Evolutionary conservation across 2,888 invertebrate genomes (phyloP), one percentile per base, ranked within the genome.

Genomic region (Cyclophora punctaria): DNA sequence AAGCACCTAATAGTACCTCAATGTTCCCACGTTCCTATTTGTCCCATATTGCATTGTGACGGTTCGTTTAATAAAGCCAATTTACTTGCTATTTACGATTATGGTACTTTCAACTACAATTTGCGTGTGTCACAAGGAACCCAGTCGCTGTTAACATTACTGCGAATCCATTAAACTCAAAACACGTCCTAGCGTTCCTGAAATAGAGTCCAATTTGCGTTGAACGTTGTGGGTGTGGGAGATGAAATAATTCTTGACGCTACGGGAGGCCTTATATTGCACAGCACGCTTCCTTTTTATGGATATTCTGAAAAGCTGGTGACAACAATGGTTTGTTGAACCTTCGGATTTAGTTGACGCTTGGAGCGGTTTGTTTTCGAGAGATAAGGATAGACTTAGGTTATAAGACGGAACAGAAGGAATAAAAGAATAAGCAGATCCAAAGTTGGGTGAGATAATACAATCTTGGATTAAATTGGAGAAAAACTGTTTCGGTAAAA

Each of bases 71-170:
- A 72, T 73, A 74, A 72, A 69, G 67, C 66, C 71, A 75, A 75
- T 75, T 73, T 73, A 64, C 62, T 61, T 57, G 53, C 63, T 64
- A 73, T 75, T 73, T 75, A 74, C 64, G 67, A 66, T 72, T 68
- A 73, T 63, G 57, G 65, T 66, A 66, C 51, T 70, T 72, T 67
- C 67, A 64, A 67, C 70, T 71, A 73, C 65, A 75, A 75, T 75
- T 71, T 72, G 68, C 67, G 70, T 70, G 67, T 74, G 68, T 71
- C 67, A 71, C 67, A 67, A 55, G 55, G 56, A 64, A 62, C 58
- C 63, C 63, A 55, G 58, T 58, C 56, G 55, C 58, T 61, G 64
- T 67, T 64, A 63, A 69, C 58, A 63, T 65, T 59, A 58, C 63
- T 57, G 60, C 58, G 52, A 59, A 53, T 47, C 52, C 37, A 3